Conservation (phyloP, 2,888 invertebrate species). For the Hirtodrosophila trivittata region DNA sequence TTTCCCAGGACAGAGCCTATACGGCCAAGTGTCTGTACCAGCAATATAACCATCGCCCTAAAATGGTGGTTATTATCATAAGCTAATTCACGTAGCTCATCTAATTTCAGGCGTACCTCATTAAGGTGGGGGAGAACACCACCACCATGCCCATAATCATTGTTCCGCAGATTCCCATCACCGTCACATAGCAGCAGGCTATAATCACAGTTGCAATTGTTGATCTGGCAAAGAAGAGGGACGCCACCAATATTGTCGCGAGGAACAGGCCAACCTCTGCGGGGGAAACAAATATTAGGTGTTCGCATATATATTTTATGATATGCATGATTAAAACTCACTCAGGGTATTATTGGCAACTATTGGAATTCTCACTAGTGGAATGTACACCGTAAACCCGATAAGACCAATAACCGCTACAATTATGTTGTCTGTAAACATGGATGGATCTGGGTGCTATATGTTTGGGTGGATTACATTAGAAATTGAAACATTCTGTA, state of each 20-base stretch:
- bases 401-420: constrained; percentile 54
- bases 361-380: constrained; percentile 46
- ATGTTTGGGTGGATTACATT: constrained; percentile 40
- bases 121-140: constrained; percentile 79
- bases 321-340: constrained; percentile 41
- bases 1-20: constrained; percentile 89
- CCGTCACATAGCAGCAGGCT: constrained; percentile 84
- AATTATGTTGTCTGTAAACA: constrained; percentile 61
- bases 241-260: constrained; percentile 84
- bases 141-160: constrained; percentile 72
- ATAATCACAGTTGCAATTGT: constrained; percentile 84
- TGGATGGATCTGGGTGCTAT: constrained; percentile 51
- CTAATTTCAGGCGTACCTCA: constrained; percentile 64
- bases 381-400: constrained; percentile 48
- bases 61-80: not conserved
- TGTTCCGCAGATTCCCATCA: constrained; percentile 74
- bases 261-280: constrained; percentile 82
- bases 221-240: constrained; percentile 85
- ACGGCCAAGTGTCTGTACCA: constrained; percentile 89
- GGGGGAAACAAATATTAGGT: not conserved
- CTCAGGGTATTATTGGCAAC: constrained; percentile 61
- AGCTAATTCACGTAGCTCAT: not conserved
- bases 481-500: constrained; percentile 35
- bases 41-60: constrained; percentile 89
- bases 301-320: too few species aligned